Conservation (phyloP, 1,140 invertebrate species). For the Archivesica marissinica region DNA sequence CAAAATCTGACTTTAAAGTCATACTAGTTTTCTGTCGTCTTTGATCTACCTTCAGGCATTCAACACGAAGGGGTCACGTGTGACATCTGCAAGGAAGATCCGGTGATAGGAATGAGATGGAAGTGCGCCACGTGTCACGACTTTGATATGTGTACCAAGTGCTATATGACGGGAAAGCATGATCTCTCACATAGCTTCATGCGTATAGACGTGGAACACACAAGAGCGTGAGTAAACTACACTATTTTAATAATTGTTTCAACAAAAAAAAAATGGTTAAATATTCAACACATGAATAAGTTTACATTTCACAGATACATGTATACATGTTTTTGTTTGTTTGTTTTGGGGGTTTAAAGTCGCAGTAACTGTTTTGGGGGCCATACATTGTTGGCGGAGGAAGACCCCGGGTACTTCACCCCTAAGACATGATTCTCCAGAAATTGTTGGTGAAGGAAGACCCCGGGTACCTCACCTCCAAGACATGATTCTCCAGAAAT, state of each 20-base stretch:
- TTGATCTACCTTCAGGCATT: constrained; percentile 47
- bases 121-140: constrained; percentile 67
- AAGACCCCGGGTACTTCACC: too few species aligned
- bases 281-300: too few species aligned
- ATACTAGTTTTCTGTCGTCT: background rate
- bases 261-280: too few species aligned
- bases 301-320: too few species aligned
- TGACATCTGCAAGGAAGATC: constrained; percentile 57
- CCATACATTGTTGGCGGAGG: too few species aligned
- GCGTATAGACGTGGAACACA: constrained; percentile 29
- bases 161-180: constrained; percentile 67
- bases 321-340: too few species aligned
- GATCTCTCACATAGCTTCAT: constrained; percentile 62
- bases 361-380: background rate
- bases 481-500: too few species aligned
- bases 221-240: constrained; percentile 60
- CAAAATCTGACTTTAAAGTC: background rate
- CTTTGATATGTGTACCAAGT: constrained; percentile 67
- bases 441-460: too few species aligned
- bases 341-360: too few species aligned
- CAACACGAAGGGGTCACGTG: constrained; percentile 58
- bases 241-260: too few species aligned
- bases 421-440: too few species aligned
- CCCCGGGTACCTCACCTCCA: too few species aligned
- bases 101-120: constrained; percentile 66